These are phyloP conservation scores for Lucifuga dentata DNA, from an alignment of 2,113 vertebrate species.

Conservation along the genomic window DNA sequence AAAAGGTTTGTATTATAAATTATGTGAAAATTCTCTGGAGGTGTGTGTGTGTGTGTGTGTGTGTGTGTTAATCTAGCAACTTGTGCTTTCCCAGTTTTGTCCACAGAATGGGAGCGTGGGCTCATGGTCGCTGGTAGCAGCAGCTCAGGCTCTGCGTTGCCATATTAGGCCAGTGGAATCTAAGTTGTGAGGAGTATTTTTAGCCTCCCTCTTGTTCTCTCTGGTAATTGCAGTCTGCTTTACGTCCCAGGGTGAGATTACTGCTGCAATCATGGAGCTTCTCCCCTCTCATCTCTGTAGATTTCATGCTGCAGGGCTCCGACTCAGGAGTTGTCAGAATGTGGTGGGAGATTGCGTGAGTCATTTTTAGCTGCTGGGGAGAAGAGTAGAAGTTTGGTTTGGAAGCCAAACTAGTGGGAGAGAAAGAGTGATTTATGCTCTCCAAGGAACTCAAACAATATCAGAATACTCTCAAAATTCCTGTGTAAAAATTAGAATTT, in stretches of 20 bases:
- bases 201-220: constrained; percentile 76
- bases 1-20: background rate
- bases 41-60: constrained; percentile 25
- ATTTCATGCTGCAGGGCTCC: constrained; percentile 35
- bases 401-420: constrained; percentile 5
- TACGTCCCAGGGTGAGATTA: constrained; percentile 62
- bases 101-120: constrained; percentile 47
- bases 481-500: background rate
- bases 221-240: constrained; percentile 70
- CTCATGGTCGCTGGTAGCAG: constrained; percentile 12
- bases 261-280: constrained; percentile 32
- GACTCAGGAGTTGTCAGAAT: constrained; percentile 36
- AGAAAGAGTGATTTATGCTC: constrained; percentile 11
- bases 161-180: constrained; percentile 77
- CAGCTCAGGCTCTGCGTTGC: constrained; percentile 51
- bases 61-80: constrained; percentile 33
- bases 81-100: constrained; percentile 38
- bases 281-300: constrained; percentile 14
- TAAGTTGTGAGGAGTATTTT: constrained; percentile 72
- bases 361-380: constrained; percentile 31
- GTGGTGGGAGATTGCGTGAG: constrained; percentile 45
- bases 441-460: constrained; percentile 28
- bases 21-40: background rate
- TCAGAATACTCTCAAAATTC: background rate
- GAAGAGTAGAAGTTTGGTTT: constrained; percentile 11